Conservation (phyloP, 1,140 invertebrate genomes). For the Venturia canescens region DNA sequence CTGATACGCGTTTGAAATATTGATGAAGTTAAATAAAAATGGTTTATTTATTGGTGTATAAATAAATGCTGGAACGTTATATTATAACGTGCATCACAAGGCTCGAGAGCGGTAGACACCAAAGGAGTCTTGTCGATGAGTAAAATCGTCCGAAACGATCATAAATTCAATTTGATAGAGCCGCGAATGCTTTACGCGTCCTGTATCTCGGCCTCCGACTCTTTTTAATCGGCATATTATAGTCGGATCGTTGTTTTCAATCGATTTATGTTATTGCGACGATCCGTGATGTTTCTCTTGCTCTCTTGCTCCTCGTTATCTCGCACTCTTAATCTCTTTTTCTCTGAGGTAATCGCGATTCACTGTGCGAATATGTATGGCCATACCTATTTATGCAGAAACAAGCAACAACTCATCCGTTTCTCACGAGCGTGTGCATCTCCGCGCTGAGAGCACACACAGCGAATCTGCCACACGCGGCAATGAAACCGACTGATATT, state of each 20-base stretch:
- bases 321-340: background rate
- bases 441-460: background rate
- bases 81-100: background rate
- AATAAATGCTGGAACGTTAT: background rate
- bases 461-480: background rate
- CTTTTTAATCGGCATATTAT: slow-evolving; percentile 31
- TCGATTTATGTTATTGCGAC: slow-evolving; percentile 39
- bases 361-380: slow-evolving; percentile 17
- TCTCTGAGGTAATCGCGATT: slow-evolving; percentile 15
- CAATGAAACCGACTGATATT: slow-evolving; percentile 9
- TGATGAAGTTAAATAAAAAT: no score
- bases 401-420: slow-evolving; percentile 3
- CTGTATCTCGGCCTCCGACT: slow-evolving; percentile 30
- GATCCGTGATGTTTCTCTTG: background rate
- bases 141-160: slow-evolving; percentile 53
- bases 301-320: background rate
- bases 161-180: slow-evolving; percentile 59
- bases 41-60: background rate
- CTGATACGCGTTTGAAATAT: no score
- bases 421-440: background rate
- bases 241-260: slow-evolving; percentile 40
- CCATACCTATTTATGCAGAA: background rate
- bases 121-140: slow-evolving; percentile 49
- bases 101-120: slow-evolving; percentile 26
- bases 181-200: slow-evolving; percentile 55